Evolutionary conservation across 2,797 vertebrate species (phyloP).

Genomic region (Champsocephalus esox): DNA sequence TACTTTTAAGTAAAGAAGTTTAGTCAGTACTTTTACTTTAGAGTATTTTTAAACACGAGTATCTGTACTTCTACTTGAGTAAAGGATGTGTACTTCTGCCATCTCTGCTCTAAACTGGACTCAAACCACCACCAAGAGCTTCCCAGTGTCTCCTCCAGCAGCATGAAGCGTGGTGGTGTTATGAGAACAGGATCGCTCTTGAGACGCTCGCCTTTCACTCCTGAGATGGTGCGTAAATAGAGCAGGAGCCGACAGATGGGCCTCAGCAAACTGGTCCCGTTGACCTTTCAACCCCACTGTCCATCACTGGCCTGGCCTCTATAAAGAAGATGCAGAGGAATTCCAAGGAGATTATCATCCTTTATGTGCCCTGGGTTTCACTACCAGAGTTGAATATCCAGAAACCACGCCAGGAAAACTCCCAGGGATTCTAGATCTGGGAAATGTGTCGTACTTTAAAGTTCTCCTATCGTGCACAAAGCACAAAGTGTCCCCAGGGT

Average conservation of each 20-base stretch:
- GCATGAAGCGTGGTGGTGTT: constrained; percentile 74
- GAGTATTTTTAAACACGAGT: no score
- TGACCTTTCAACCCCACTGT: constrained; percentile 87
- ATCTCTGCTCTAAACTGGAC: constrained; percentile 30
- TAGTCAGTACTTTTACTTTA: no score
- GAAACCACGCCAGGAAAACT: constrained; percentile 61
- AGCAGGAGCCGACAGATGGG: constrained; percentile 82
- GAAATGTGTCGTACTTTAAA: constrained; percentile 12
- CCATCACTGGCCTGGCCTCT: constrained; percentile 73
- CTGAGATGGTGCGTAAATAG: constrained; percentile 84
- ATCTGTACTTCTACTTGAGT: no score
- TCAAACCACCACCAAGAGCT: constrained; percentile 65
- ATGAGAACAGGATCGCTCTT: constrained; percentile 83
- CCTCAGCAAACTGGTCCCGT: constrained; percentile 85
- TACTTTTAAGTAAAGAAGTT: no score
- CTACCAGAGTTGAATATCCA: constrained; percentile 59
- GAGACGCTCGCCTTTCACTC: constrained; percentile 81
- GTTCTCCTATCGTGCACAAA: no score
- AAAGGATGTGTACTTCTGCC: no score
- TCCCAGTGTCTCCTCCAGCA: constrained; percentile 63
- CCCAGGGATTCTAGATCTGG: constrained; percentile 49
- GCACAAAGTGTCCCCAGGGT: no score
- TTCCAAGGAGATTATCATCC: constrained; percentile 85
- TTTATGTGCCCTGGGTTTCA: constrained; percentile 73
- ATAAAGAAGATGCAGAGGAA: constrained; percentile 78